A percentile compares a stretch with the other conserved stretches of the same genome.
Conservation (phyloP, 1,140 invertebrate species). For the Pseudomyrmex dendroicus region DNA sequence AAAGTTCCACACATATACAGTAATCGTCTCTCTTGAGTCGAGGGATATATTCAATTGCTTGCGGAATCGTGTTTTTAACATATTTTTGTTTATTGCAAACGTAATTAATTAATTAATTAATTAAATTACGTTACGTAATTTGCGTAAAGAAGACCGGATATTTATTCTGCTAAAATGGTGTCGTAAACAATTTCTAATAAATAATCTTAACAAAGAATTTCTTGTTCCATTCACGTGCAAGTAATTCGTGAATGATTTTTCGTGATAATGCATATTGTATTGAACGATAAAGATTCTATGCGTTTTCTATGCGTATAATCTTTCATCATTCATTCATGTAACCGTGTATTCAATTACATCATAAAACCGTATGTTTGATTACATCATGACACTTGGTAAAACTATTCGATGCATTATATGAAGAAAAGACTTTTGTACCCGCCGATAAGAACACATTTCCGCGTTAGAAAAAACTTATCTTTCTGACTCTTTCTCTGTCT, state of each 20-base stretch:
- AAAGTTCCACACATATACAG: too few relatives aligned
- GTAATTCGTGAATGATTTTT: neutral
- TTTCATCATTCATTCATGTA: conserved; percentile 41
- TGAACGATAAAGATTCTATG: neutral
- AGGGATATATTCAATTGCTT: too few relatives aligned
- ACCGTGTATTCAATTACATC: conserved; percentile 7
- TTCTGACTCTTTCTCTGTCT: neutral
- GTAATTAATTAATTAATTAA: too few relatives aligned
- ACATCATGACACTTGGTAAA: neutral
- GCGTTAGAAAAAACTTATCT: neutral
- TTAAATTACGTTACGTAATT: too few relatives aligned
- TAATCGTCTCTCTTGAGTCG: too few relatives aligned
- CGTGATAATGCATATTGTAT: neutral
- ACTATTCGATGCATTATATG: neutral
- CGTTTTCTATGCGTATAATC: neutral
- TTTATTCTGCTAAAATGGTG: too few relatives aligned
- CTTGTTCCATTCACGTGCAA: neutral
- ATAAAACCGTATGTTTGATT: neutral
- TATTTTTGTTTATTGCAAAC: too few relatives aligned
- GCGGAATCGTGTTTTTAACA: too few relatives aligned
- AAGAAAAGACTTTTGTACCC: neutral
- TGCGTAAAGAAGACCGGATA: too few relatives aligned
- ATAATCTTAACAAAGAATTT: neutral
- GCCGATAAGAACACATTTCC: neutral
- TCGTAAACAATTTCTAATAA: neutral